Evolutionary conservation across 2,888 invertebrate genomes (phyloP), one percentile per base, ranked within the genome.

Genomic region (Neoascia interrupta): DNA sequence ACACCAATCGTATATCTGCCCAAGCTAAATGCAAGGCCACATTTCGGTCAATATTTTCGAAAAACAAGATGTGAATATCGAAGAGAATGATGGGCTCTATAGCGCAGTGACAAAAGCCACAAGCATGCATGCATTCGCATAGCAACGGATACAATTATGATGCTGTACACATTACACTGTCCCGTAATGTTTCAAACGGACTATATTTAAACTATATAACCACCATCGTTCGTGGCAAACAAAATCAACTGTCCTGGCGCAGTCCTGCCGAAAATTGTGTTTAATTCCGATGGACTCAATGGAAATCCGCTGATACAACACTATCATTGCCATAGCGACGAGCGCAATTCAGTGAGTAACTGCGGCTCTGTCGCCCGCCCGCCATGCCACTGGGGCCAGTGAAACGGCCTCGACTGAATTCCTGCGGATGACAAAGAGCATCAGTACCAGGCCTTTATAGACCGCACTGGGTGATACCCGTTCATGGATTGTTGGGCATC

Each of bases 401-500:
- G 31, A 31, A n/a, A 6, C n/a, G 8, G 31, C 31, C 31, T 53
- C 37, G 49, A 49, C 64, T 36, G 47, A 49, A 26, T 51, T 63
- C 41, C 72, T 43, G 49, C 41, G 64, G 56, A 43, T 41, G 49
- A 34, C 19, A 16, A 28, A n/a, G 10, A 31, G 11, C 34, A 73
- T 15, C 26, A 23, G 41, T 19, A 19, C 26, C n/a, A 45, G 2
- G 5, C n/a, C n/a, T n/a, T n/a, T n/a, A n/a, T n/a, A n/a, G n/a
- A 43, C 43, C 13, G 11, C 10, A 21, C 39, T 21, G 36, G 21
- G 43, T 43, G 26, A 60, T 51, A 31, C 34, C 28, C 36, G 28
- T 53, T 75, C 68, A 68, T 16, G 68, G 68, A 39, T 19, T 36
- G 68, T 68, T 75, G 74, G 41, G 26, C 37, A 45, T 41, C 54